Evolutionary conservation across 2,113 vertebrate species (phyloP), one percentile per base, ranked within the genome.

Genomic region (Sigmodon hispidus): DNA sequence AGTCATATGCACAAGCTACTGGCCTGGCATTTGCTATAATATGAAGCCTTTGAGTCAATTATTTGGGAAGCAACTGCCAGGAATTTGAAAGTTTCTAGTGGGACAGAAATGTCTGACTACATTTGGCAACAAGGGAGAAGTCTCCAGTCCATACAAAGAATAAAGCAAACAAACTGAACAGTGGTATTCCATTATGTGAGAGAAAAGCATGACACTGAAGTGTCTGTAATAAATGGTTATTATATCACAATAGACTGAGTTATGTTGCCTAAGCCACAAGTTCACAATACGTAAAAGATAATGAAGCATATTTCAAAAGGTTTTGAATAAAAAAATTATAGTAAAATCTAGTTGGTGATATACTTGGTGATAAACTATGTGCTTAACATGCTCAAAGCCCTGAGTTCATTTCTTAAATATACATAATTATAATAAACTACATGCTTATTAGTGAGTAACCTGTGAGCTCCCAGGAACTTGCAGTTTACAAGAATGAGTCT

Each of bases 141-240:
- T 89, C 84, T 61, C 65, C 70, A 80, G 57, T 89, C 52, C 72
- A 29, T 87, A 87, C 65, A 89, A 89, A 92, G 84, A 95, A 77
- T 11, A 59, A 55, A 92, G 65, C 65, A 73, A 57, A 89, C 61
- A 52, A 31, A 89, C 22, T 69, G 84, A 87, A 59, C 52, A 89
- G 72, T 11, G 2, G 88, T 77, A 67, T 29, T 88, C 52, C 22
- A 52, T 61, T 89, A 76, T 77, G 34, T 72, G 52, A 61, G 90
- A 86, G 52, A 36, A 89, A 80, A 88, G 15, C 7, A 57, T 43
- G 65, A 17, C 26, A 72, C 29, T 91, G 80, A 73, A 69, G 80
- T n/a, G 13, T 11, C 73, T 65, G 36, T 87, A n/a, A 63, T 89
- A 77, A 2, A 43, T 89, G 67, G 79, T 75, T 85, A 31, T 11